phyloP scores from a whole-genome alignment of 30 jellyfish, hydroid and myxozoan genomes.

The Nemopilema nomurai region DNA sequence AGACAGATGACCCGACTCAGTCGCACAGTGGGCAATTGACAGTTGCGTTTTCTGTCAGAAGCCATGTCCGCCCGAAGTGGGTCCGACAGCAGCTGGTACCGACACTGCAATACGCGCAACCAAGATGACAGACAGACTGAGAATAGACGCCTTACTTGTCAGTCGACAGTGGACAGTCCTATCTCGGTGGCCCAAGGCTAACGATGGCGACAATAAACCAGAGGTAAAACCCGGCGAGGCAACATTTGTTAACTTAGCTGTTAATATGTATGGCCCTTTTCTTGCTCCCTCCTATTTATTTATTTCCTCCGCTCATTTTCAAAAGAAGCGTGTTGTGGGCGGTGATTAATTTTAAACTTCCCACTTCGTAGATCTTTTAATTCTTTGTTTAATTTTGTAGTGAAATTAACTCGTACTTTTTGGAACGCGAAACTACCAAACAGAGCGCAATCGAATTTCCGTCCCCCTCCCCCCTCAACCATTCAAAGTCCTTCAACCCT shows the following conservation, averaged over 20 bases:
- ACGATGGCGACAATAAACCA: not conserved
- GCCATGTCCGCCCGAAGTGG: not conserved
- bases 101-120: not conserved
- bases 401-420: no score
- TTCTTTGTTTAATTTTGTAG: not conserved
- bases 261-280: not conserved
- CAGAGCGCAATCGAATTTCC: no score
- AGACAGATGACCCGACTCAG: conserved; percentile 1
- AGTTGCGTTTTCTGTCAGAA: not conserved
- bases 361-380: not conserved
- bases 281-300: not conserved
- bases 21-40: not conserved
- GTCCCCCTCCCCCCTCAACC: no score
- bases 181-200: not conserved
- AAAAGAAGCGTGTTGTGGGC: no score
- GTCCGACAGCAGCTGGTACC: no score
- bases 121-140: not conserved
- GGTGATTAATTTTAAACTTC: not conserved
- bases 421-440: no score
- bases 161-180: not conserved
- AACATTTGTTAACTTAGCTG: no score
- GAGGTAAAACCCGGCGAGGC: no score
- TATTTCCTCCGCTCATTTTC: not conserved
- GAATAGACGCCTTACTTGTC: not conserved
- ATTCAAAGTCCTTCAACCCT: no score